phyloP scores from a whole-genome alignment of 1,140 invertebrate species.

The Drosophila punjabiensis region DNA sequence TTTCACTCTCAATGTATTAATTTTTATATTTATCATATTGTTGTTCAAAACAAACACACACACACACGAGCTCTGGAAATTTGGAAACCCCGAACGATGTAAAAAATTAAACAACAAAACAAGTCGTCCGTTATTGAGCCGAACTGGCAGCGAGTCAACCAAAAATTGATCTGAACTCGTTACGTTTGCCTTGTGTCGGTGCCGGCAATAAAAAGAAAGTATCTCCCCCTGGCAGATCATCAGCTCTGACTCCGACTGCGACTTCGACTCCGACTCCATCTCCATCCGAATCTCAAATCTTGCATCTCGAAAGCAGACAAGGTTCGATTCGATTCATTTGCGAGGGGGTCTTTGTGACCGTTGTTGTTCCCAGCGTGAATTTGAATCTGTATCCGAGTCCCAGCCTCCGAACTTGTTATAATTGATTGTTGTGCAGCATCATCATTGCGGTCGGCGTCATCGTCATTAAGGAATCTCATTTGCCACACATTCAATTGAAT shows the following conservation, averaged over 20 bases:
- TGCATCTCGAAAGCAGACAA: constrained; percentile 30
- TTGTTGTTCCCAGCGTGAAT: constrained; percentile 36
- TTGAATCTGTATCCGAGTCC: constrained; percentile 24
- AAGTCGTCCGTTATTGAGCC: constrained; percentile 72
- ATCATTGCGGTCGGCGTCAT: constrained; percentile 43
- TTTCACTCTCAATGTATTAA: constrained; percentile 85
- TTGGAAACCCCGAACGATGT: constrained; percentile 47
- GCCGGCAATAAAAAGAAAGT: constrained; percentile 82
- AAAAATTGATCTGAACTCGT: constrained; percentile 83
- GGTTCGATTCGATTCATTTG: constrained; percentile 70
- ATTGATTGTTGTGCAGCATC: constrained; percentile 81
- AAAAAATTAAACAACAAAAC: constrained; percentile 61
- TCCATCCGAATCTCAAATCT: constrained; percentile 23
- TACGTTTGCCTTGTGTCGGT: constrained; percentile 72
- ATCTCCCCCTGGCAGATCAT: constrained; percentile 70
- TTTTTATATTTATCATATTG: constrained; percentile 85
- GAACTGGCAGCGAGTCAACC: constrained; percentile 69
- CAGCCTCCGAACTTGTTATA: constrained; percentile 63
- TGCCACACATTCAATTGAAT: constrained; percentile 46
- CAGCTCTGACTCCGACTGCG: constrained; percentile 38
- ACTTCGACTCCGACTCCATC: constrained; percentile 25
- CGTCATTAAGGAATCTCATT: constrained; percentile 36
- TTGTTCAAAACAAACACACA: constrained; percentile 67
- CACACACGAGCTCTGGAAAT: constrained; percentile 58
- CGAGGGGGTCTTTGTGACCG: constrained; percentile 56